Conservation (phyloP, 2,888 invertebrate genomes). For the Ectropis crepuscularia region DNA sequence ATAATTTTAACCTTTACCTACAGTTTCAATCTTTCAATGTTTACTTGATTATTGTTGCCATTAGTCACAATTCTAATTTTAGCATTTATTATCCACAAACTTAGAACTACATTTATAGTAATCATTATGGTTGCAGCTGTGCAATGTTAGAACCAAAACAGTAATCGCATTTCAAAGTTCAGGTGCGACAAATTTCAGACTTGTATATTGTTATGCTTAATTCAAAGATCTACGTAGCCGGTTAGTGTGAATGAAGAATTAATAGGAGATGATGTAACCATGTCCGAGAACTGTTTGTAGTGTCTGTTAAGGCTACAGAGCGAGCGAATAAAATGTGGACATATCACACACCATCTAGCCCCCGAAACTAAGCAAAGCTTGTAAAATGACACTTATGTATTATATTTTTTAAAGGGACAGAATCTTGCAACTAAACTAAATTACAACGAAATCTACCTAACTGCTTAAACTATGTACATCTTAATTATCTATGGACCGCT, state of each 20-base stretch:
- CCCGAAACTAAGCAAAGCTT: no score
- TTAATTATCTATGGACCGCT: no score
- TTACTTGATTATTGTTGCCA: constrained; percentile 5
- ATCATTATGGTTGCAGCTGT: not conserved
- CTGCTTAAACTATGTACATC: no score
- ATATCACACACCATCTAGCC: no score
- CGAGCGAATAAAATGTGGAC: no score
- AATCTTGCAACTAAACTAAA: no score
- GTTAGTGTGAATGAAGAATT: constrained; percentile 40
- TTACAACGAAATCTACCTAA: no score
- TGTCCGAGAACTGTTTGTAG: not conserved
- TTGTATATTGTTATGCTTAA: constrained; percentile 66
- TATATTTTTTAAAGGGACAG: no score
- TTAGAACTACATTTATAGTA: no score
- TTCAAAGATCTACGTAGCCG: constrained; percentile 54
- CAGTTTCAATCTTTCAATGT: not conserved
- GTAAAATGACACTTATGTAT: no score
- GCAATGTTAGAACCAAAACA: constrained; percentile 55
- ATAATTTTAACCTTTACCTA: not conserved
- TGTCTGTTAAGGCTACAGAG: no score
- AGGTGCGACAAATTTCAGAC: constrained; percentile 66
- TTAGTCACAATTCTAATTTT: constrained; percentile 12
- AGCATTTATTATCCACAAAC: constrained; percentile 17
- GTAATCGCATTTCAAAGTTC: constrained; percentile 64
- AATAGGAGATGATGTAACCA: constrained; percentile 50